These are phyloP conservation scores for Nyleta sp. DNA, from an alignment of 2,888 invertebrate species.

Conservation along the genomic window DNA sequence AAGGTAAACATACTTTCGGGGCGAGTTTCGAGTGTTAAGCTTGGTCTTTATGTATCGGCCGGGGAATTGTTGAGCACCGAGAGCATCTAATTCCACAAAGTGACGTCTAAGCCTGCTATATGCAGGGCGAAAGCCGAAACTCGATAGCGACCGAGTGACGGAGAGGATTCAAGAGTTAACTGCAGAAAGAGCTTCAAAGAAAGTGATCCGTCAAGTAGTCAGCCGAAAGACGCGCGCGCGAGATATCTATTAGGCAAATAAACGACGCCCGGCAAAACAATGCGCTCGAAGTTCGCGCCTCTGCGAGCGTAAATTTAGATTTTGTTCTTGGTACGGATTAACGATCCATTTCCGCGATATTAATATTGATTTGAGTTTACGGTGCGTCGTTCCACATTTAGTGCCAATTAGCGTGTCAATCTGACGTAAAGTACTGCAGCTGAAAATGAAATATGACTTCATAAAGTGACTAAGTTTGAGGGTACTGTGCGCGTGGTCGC, in stretches of 20 bases:
- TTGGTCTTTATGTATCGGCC: slow-evolving; percentile 55
- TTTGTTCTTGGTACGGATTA: slow-evolving; percentile 19
- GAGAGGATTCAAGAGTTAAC: slow-evolving; percentile 59
- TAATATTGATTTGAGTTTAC: slow-evolving; percentile 50
- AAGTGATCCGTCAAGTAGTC: slow-evolving; percentile 58
- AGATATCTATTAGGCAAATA: slow-evolving; percentile 58
- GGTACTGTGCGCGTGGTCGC: too few species aligned
- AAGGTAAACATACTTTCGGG: slow-evolving; percentile 57
- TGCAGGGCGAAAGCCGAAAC: slow-evolving; percentile 75
- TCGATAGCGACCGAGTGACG: slow-evolving; percentile 74
- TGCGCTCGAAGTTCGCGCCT: neutral
- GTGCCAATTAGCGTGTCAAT: slow-evolving; percentile 52
- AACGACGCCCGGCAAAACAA: slow-evolving; percentile 38
- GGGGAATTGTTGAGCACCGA: slow-evolving; percentile 47
- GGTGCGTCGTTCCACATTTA: slow-evolving; percentile 33
- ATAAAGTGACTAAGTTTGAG: slow-evolving; percentile 43
- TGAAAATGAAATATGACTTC: slow-evolving; percentile 41
- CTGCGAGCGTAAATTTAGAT: slow-evolving; percentile 36
- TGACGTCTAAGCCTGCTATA: slow-evolving; percentile 79
- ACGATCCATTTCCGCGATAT: slow-evolving; percentile 41
- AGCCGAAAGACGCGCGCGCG: slow-evolving; percentile 14
- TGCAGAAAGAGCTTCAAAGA: slow-evolving; percentile 64
- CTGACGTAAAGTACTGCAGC: slow-evolving; percentile 30
- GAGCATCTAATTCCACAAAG: slow-evolving; percentile 78
- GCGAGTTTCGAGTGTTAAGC: slow-evolving; percentile 58